Percentiles rank a stretch among this genome's conserved stretches.
These are phyloP conservation scores for Dinocampus coccinellae DNA, from an alignment of 2,888 invertebrate genomes.

Conservation along the genomic window DNA sequence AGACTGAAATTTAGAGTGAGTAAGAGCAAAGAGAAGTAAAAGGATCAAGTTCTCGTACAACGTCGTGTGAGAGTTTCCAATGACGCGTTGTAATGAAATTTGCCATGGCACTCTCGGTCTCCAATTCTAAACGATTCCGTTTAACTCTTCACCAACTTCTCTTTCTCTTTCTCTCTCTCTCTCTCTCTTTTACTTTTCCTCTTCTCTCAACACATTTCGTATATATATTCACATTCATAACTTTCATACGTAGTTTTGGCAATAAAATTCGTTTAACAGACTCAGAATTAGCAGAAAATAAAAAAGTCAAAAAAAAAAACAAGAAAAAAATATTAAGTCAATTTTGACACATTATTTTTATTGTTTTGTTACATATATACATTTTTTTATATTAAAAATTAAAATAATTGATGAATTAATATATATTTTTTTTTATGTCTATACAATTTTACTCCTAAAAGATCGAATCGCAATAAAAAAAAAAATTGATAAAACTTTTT, in stretches of 20 bases:
- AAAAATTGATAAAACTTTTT: constrained; percentile 36
- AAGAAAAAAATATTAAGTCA: too few species aligned
- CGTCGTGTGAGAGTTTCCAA: constrained; percentile 34
- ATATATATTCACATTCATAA: not conserved
- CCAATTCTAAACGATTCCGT: constrained; percentile 17
- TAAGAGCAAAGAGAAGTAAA: not conserved
- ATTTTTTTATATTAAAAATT: too few species aligned
- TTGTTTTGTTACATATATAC: not conserved
- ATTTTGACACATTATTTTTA: not conserved
- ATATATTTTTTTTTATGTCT: not conserved
- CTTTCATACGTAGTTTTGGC: constrained; percentile 10
- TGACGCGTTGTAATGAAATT: constrained; percentile 32
- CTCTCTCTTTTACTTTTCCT: too few species aligned
- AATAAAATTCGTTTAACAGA: constrained; percentile 23
- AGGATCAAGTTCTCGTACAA: constrained; percentile 27
- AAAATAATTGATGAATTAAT: too few species aligned
- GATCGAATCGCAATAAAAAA: constrained; percentile 13
- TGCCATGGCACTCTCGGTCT: constrained; percentile 21
- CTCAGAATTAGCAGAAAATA: not conserved
- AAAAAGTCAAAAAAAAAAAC: not conserved
- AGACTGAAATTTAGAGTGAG: not conserved
- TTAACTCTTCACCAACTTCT: constrained; percentile 23
- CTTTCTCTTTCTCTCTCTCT: too few species aligned
- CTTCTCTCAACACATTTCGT: too few species aligned
- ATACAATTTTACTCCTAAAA: constrained; percentile 12